phyloP scores from a whole-genome alignment of 2,797 vertebrate genomes.

The Miichthys miiuy region DNA sequence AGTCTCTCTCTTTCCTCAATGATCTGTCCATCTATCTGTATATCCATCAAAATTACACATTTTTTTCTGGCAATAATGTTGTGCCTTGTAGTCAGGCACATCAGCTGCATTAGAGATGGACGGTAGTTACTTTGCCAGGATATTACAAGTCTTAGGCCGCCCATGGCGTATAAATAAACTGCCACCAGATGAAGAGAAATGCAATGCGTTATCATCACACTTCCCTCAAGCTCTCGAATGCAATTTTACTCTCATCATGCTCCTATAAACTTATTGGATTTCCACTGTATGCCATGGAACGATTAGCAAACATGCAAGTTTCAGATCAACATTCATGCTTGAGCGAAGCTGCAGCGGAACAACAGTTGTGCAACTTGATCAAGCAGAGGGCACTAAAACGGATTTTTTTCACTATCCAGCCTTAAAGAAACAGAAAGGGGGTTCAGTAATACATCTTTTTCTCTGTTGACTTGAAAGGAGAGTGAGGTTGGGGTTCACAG shows the following conservation, averaged over 20 bases:
- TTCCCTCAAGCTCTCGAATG: conserved; percentile 55
- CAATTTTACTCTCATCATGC: conserved; percentile 43
- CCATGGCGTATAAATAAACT: conserved; percentile 50
- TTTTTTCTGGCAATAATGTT: conserved; percentile 45
- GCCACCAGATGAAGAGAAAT: conserved; percentile 58
- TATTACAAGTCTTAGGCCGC: conserved; percentile 50
- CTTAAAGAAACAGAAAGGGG: conserved; percentile 62
- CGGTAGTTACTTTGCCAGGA: conserved; percentile 43
- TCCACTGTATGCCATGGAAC: conserved; percentile 26
- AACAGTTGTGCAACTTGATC: conserved; percentile 44
- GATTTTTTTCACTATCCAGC: conserved; percentile 41
- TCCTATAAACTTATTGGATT: conserved; percentile 55
- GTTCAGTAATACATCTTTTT: conserved; percentile 76
- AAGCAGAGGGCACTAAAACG: conserved; percentile 42
- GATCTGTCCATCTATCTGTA: conserved; percentile 37
- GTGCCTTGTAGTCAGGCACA: conserved; percentile 32
- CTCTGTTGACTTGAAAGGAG: conserved; percentile 73
- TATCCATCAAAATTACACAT: conserved; percentile 36
- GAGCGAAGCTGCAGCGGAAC: conserved; percentile 12
- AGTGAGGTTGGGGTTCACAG: conserved; percentile 73
- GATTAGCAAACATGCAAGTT: conserved; percentile 50
- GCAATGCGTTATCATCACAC: conserved; percentile 43
- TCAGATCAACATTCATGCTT: conserved; percentile 29
- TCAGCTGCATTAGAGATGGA: conserved; percentile 47
- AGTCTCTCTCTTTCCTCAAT: not conserved